A percentile compares a stretch with the other conserved stretches of the same genome.
phyloP scores from a whole-genome alignment of 2,797 vertebrate genomes.

The Scarus forsteni region DNA sequence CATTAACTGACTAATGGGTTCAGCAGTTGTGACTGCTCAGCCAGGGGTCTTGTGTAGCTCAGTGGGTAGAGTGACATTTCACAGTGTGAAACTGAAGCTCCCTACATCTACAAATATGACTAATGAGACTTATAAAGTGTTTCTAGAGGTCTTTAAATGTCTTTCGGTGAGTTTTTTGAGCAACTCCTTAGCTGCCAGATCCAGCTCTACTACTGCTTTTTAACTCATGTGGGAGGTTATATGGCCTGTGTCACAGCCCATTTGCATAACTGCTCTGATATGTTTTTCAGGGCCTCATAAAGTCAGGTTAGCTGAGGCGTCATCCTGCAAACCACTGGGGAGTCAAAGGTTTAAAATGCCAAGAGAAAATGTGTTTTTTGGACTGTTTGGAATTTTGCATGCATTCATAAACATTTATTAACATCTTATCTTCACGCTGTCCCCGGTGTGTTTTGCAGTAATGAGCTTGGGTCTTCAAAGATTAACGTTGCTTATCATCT shows the following conservation, averaged over 20 bases:
- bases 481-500: too few relatives aligned
- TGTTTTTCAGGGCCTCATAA: constrained; percentile 41
- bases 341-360: constrained; percentile 8
- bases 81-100: constrained; percentile 41
- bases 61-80: constrained; percentile 44
- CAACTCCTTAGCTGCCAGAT: constrained; percentile 23
- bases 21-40: constrained; percentile 57
- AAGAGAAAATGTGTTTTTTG: constrained; percentile 16
- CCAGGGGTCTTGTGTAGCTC: constrained; percentile 53
- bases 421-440: background rate
- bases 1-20: constrained; percentile 70
- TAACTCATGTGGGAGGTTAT: constrained; percentile 28
- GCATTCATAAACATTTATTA: background rate
- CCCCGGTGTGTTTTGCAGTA: background rate
- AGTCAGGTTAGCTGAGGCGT: constrained; percentile 6
- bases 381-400: background rate
- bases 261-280: constrained; percentile 45
- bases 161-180: constrained; percentile 26
- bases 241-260: constrained; percentile 34
- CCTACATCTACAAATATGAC: constrained; percentile 36
- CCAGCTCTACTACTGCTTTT: constrained; percentile 38
- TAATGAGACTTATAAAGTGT: constrained; percentile 44
- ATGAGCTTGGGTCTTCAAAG: background rate
- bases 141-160: constrained; percentile 34
- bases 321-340: constrained; percentile 9